Evolutionary conservation across 2,888 invertebrate genomes (phyloP).

Genomic region (Ennomos quercinarius): DNA sequence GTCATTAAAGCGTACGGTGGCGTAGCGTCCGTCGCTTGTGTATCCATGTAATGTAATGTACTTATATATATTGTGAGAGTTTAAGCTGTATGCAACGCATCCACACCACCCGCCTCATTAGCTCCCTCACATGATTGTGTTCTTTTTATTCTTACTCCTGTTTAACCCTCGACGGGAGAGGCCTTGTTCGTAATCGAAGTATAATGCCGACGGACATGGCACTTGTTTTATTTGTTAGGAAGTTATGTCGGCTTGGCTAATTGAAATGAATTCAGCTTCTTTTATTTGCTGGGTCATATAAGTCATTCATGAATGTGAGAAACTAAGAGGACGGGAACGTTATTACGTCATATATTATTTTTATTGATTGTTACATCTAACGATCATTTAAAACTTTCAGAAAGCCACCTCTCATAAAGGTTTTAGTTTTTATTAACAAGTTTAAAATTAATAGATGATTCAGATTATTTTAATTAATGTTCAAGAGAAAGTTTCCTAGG

Average conservation of each 20-base stretch:
- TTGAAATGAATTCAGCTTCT: constrained; percentile 59
- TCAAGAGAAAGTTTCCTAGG: constrained; percentile 22
- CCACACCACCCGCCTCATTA: constrained; percentile 57
- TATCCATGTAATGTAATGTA: not conserved
- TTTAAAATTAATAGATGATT: constrained; percentile 17
- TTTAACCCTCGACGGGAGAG: constrained; percentile 56
- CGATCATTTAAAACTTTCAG: constrained; percentile 1
- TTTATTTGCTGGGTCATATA: constrained; percentile 49
- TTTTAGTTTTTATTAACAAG: not conserved
- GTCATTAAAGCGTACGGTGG: constrained; percentile 6
- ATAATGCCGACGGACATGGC: constrained; percentile 59
- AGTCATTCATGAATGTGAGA: constrained; percentile 44
- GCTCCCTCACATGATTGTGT: constrained; percentile 59
- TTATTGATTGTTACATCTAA: not conserved
- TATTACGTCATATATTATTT: constrained; percentile 14
- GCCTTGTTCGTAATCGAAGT: constrained; percentile 57
- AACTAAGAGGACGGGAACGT: constrained; percentile 25
- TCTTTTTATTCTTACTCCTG: constrained; percentile 66
- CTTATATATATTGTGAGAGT: not conserved
- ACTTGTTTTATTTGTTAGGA: constrained; percentile 62
- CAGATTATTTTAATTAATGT: constrained; percentile 23
- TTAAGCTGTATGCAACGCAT: constrained; percentile 14
- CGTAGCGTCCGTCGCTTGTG: constrained; percentile 9
- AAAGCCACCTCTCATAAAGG: not conserved
- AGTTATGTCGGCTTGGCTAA: constrained; percentile 55